A percentile compares a stretch with the other conserved stretches of the same genome.
phyloP scores from a whole-genome alignment of 2,888 invertebrate species.

The Leucophora obtusa region DNA sequence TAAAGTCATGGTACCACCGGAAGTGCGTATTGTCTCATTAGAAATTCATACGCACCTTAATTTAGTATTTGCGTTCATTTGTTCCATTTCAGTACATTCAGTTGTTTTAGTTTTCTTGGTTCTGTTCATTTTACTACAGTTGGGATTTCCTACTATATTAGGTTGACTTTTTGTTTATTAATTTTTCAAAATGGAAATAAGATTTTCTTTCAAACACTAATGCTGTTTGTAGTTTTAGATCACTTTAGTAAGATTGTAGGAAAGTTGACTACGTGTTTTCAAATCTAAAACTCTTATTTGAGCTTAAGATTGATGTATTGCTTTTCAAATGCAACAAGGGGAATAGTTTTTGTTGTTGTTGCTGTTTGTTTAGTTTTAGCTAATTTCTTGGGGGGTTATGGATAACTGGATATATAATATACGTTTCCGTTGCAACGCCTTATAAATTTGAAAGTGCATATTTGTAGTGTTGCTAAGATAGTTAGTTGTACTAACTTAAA shows the following conservation, averaged over 20 bases:
- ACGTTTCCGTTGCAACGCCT: constrained; percentile 53
- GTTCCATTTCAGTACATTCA: constrained; percentile 60
- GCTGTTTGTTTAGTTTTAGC: not conserved
- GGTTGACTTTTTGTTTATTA: not conserved
- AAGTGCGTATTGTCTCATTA: constrained; percentile 76
- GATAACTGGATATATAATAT: constrained; percentile 37
- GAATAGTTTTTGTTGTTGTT: constrained; percentile 5
- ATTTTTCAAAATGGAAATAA: constrained; percentile 1
- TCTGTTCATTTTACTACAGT: constrained; percentile 7
- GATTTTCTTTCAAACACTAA: constrained; percentile 22
- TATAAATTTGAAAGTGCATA: constrained; percentile 43
- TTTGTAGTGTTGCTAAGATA: constrained; percentile 9
- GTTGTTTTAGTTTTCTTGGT: constrained; percentile 21
- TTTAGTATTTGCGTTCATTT: constrained; percentile 64
- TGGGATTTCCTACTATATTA: not conserved
- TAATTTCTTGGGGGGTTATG: constrained; percentile 2
- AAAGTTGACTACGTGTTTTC: constrained; percentile 16
- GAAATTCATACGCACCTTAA: constrained; percentile 76
- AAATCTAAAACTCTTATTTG: constrained; percentile 1
- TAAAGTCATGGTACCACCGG: constrained; percentile 66
- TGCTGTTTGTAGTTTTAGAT: constrained; percentile 7
- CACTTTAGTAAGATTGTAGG: constrained; percentile 10
- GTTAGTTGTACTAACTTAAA: not conserved
- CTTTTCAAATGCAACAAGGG: constrained; percentile 8
- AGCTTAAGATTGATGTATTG: constrained; percentile 44